Conservation (phyloP, 1,140 invertebrate species). For the Pseudomyrmex pallidus region DNA sequence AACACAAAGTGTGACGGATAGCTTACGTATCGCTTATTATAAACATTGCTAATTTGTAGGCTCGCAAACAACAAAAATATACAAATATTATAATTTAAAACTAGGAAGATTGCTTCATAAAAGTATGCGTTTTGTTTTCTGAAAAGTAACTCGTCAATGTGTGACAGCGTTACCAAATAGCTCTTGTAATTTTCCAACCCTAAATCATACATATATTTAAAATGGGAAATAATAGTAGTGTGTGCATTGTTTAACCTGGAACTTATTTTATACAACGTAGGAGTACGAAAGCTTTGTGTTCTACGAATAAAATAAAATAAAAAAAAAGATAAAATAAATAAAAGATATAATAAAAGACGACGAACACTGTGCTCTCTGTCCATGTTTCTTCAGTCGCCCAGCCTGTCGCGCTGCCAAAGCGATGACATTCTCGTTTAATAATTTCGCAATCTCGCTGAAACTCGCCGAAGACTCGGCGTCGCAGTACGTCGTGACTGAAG, state of each 20-base stretch:
- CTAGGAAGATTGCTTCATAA: no score
- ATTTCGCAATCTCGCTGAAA: conserved; percentile 64
- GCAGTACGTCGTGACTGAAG: conserved; percentile 77
- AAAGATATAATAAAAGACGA: conserved; percentile 27
- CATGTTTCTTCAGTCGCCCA: conserved; percentile 82
- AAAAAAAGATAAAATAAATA: conserved; percentile 9
- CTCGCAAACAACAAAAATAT: no score
- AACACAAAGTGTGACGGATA: conserved; percentile 5
- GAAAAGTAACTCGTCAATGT: no score
- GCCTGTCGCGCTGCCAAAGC: conserved; percentile 78
- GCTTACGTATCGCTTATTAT: background rate
- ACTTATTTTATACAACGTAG: background rate
- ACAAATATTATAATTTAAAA: background rate
- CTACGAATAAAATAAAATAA: conserved; percentile 20
- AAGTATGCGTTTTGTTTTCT: no score
- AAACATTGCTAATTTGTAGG: background rate
- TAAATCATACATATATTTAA: background rate
- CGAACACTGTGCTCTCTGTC: conserved; percentile 70
- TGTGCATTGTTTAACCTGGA: background rate
- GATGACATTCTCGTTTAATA: conserved; percentile 71
- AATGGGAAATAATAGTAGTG: background rate
- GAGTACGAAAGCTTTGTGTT: conserved; percentile 22
- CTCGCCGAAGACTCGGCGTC: conserved; percentile 64
- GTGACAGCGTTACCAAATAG: no score
- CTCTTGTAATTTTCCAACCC: background rate